A percentile compares a stretch with the other conserved stretches of the same genome.
phyloP scores from a whole-genome alignment of 2,113 vertebrate species.

The Crocuta crocuta region DNA sequence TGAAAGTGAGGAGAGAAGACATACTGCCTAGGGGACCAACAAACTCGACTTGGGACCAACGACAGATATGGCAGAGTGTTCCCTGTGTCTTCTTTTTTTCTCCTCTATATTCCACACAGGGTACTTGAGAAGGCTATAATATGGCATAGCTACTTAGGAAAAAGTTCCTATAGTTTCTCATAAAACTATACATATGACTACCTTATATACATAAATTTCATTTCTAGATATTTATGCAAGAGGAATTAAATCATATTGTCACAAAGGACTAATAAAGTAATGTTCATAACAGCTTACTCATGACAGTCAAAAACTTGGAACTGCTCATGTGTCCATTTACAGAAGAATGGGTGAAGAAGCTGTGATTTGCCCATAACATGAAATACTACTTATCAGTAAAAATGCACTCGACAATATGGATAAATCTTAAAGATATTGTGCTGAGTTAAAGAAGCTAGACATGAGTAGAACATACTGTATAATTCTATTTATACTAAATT shows the following conservation, averaged over 20 bases:
- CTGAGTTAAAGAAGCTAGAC: background rate
- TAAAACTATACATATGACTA: background rate
- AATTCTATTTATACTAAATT: background rate
- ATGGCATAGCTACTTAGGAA: background rate
- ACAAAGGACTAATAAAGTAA: constrained; percentile 34
- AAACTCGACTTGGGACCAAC: background rate
- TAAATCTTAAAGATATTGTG: background rate
- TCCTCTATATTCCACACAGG: background rate
- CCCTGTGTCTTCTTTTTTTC: background rate
- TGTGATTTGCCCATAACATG: background rate
- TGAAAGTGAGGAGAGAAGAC: background rate
- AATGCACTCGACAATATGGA: background rate
- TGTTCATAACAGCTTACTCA: background rate
- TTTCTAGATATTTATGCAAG: background rate
- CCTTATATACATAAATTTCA: background rate
- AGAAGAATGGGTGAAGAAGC: background rate
- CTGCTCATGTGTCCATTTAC: background rate
- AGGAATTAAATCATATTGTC: constrained; percentile 2
- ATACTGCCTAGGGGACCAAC: background rate
- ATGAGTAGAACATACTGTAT: background rate
- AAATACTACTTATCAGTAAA: background rate
- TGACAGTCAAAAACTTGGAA: background rate
- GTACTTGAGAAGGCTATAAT: background rate
- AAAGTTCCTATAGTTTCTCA: background rate
- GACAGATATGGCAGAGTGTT: background rate